Evolutionary conservation across 2,113 vertebrate species (phyloP).

Genomic region (Candoia aspera): DNA sequence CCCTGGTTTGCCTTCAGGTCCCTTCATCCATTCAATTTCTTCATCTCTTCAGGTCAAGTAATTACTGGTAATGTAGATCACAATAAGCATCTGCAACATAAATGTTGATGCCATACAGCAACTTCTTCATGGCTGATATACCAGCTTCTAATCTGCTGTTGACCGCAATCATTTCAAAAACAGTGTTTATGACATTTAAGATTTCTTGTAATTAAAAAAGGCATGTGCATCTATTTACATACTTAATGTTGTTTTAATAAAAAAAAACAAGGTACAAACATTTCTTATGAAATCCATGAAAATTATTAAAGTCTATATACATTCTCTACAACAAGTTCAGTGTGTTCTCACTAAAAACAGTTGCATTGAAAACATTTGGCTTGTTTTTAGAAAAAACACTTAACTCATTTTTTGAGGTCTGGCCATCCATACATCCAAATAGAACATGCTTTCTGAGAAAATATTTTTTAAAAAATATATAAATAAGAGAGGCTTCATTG

Average conservation of each 20-base stretch:
- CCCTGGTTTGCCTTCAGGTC: no score
- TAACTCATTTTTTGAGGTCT: conserved; percentile 69
- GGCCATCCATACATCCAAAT: conserved; percentile 54
- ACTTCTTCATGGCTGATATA: not conserved
- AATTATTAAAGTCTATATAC: conserved; percentile 61
- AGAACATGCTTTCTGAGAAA: conserved; percentile 64
- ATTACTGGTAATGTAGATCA: not conserved
- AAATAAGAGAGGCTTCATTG: conserved; percentile 41
- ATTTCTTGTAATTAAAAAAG: conserved; percentile 23
- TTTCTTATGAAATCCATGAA: conserved; percentile 67
- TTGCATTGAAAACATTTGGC: conserved; percentile 58
- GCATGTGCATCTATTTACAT: conserved; percentile 72
- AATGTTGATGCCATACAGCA: not conserved
- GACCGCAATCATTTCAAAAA: not conserved
- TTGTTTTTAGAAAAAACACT: conserved; percentile 68
- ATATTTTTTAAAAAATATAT: conserved; percentile 55
- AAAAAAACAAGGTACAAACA: conserved; percentile 73
- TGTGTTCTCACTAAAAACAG: conserved; percentile 66
- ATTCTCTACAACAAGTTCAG: conserved; percentile 63
- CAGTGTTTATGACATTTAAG: not conserved
- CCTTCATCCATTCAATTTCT: no score
- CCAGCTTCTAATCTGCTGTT: not conserved
- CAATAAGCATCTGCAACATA: not conserved
- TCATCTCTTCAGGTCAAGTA: not conserved
- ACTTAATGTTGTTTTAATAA: conserved; percentile 78